Percentiles rank a stretch among this genome's conserved stretches.
phyloP scores from a whole-genome alignment of 2,888 invertebrate species.

The Petrophora chlorosata region DNA sequence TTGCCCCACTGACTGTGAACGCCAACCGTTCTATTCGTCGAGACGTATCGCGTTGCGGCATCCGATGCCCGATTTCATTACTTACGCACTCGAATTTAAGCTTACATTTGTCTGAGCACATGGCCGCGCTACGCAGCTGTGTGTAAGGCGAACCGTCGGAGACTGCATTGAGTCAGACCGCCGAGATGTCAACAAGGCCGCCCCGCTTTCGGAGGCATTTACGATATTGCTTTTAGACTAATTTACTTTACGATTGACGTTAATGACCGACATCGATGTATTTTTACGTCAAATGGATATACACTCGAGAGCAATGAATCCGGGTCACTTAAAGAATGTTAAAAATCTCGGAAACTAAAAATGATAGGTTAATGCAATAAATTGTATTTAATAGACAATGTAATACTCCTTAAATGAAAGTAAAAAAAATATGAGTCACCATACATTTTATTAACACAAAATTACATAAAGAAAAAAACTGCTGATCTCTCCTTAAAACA shows the following conservation, averaged over 20 bases:
- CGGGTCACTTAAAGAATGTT: too few species aligned
- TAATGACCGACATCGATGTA: slow-evolving; percentile 42
- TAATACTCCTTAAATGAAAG: too few species aligned
- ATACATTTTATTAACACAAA: too few species aligned
- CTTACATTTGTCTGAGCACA: slow-evolving; percentile 43
- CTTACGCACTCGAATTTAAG: slow-evolving; percentile 54
- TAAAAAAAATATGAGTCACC: too few species aligned
- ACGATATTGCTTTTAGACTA: slow-evolving; percentile 70
- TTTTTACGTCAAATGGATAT: slow-evolving; percentile 40
- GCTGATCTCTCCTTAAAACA: too few species aligned
- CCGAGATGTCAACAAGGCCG: slow-evolving; percentile 72
- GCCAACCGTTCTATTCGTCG: slow-evolving; percentile 69
- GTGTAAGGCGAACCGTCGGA: slow-evolving; percentile 42
- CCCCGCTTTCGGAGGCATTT: slow-evolving; percentile 59
- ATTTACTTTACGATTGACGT: slow-evolving; percentile 64
- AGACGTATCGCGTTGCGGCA: slow-evolving; percentile 57
- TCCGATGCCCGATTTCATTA: slow-evolving; percentile 50
- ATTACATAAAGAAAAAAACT: too few species aligned
- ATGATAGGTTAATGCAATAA: too few species aligned
- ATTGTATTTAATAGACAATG: too few species aligned
- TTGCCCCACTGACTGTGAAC: slow-evolving; percentile 81
- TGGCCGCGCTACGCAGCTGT: slow-evolving; percentile 38
- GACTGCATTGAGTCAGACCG: slow-evolving; percentile 73
- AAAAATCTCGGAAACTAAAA: too few species aligned
- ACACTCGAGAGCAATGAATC: too few species aligned